phyloP scores from a whole-genome alignment of 2,797 vertebrate species.

The Eleutherodactylus coqui region DNA sequence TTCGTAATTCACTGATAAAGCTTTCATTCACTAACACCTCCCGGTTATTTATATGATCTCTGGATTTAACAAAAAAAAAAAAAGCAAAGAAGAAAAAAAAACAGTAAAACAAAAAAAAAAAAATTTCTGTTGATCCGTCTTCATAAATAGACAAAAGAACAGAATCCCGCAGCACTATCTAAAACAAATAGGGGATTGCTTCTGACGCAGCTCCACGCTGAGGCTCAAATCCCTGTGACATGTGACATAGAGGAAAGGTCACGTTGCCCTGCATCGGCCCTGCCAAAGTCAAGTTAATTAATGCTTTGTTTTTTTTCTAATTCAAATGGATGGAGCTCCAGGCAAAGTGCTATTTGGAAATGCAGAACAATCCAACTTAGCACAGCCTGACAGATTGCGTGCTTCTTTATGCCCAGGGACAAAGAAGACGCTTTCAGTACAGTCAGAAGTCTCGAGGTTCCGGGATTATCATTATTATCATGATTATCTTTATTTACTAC shows the following conservation, averaged over 20 bases:
- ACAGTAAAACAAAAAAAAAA: background rate
- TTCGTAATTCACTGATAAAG: slow-evolving; percentile 31
- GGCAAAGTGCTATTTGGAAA: slow-evolving; percentile 70
- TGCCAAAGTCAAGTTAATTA: slow-evolving; percentile 77
- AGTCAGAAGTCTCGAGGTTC: slow-evolving; percentile 46
- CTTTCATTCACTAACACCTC: slow-evolving; percentile 42
- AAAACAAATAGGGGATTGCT: slow-evolving; percentile 66
- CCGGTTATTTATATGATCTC: slow-evolving; percentile 56
- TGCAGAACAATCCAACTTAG: slow-evolving; percentile 33
- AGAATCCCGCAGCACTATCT: slow-evolving; percentile 50
- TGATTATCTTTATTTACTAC: slow-evolving; percentile 34
- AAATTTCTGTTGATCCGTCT: slow-evolving; percentile 25
- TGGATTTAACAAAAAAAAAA: background rate
- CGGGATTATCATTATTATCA: slow-evolving; percentile 25
- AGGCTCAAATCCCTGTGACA: slow-evolving; percentile 73
- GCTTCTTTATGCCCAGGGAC: slow-evolving; percentile 50
- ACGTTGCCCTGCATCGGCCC: slow-evolving; percentile 72
- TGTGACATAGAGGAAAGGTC: slow-evolving; percentile 77
- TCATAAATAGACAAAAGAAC: slow-evolving; percentile 48
- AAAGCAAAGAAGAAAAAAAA: background rate
- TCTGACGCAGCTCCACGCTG: slow-evolving; percentile 66
- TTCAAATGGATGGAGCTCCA: slow-evolving; percentile 73
- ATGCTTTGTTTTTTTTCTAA: slow-evolving; percentile 69
- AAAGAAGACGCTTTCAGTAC: slow-evolving; percentile 50
- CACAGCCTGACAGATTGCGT: slow-evolving; percentile 49